Evolutionary conservation across 1,140 invertebrate species (phyloP), one percentile per base, ranked within the genome.

Genomic region (Neoseiulus cucumeris): DNA sequence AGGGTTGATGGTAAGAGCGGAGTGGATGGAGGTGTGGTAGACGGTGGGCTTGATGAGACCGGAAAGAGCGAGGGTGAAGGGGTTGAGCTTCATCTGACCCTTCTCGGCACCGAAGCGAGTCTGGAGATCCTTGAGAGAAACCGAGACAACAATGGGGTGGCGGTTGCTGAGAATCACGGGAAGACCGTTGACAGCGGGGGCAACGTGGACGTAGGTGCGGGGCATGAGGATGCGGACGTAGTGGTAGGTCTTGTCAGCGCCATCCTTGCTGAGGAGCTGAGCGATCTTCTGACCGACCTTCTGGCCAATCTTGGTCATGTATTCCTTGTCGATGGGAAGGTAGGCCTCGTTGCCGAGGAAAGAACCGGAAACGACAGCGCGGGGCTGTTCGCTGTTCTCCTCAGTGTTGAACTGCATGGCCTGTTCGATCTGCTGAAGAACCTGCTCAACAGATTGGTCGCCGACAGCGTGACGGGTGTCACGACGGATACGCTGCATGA

Each of bases 21-120:
- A 29, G 22, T 59, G 51, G 51, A 59, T 20, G 33, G 51, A 59
- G 51, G 51, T 59, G 51, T 59, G 51, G 51, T 59, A 59, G 22
- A 59, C 22, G 14, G 14, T 59, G 51, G 51, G 51, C 22, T 59
- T 25, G 51, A 59, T 59, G 22, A 59, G 51, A 59, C 51, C 51
- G 33, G 51, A n/a, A 33, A 59, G 1, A 25, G 51, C 51, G 33
- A 33, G 12, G 22, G 22, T 9, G 33, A 9, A 5, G 33, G 51
- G 51, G 17, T 59, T 29, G 14, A 59, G 14, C 22, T 25, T n/a
- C 14, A 14, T 25, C 22, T 59, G 14, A 33, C 22, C 22, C 22
- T n/a, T 59, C 1, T n/a, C 51, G 14, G 22, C 22, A 12, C 9
- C 51, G 51, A 59, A 59, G 22, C 51, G 51, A 20, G 51, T 59